Conservation (phyloP, 2,113 vertebrate genomes). For the Zosterops lateralis region DNA sequence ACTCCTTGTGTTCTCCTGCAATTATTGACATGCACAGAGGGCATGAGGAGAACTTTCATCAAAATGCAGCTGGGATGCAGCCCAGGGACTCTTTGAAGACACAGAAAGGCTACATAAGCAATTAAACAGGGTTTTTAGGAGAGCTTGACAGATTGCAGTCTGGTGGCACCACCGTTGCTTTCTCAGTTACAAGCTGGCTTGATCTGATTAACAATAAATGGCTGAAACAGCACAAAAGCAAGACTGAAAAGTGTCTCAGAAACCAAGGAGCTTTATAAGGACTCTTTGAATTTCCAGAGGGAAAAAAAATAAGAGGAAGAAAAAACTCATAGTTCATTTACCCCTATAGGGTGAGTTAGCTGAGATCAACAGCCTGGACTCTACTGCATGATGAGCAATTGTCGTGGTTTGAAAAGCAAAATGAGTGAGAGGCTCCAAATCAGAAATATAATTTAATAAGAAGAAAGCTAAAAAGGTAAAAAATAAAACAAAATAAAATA, state of each 20-base stretch:
- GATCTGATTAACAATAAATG: constrained; percentile 9
- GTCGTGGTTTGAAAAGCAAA: no score
- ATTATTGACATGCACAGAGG: not conserved
- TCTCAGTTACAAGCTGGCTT: not conserved
- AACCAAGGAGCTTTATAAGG: not conserved
- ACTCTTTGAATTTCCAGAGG: not conserved
- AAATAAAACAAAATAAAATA: no score
- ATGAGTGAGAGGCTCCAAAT: no score
- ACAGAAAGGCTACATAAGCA: not conserved
- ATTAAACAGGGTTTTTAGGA: not conserved
- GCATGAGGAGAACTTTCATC: not conserved
- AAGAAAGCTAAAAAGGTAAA: no score
- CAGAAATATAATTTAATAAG: no score
- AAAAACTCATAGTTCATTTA: not conserved
- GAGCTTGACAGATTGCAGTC: constrained; percentile 3
- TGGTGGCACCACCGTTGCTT: not conserved
- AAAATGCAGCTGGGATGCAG: not conserved
- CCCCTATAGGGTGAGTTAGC: not conserved
- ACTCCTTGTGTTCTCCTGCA: not conserved
- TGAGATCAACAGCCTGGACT: not conserved
- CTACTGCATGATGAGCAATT: not conserved
- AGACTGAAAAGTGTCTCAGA: not conserved
- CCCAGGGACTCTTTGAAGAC: not conserved
- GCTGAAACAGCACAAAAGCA: not conserved
- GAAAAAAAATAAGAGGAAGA: not conserved